These are phyloP conservation scores for Tenualosa ilisha DNA, from an alignment of 2,797 vertebrate species.

Conservation along the genomic window DNA sequence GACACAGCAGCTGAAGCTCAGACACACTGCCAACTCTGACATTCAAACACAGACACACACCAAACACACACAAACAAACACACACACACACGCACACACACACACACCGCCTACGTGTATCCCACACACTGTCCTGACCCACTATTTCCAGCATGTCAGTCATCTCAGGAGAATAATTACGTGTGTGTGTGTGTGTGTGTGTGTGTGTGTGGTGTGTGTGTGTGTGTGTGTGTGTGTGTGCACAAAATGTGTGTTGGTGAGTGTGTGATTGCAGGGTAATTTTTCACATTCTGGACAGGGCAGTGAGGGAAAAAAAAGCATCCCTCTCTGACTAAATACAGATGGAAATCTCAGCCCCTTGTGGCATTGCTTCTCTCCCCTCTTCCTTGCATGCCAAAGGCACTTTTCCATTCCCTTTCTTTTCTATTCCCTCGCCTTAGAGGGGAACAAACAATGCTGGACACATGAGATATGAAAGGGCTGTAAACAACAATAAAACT, in stretches of 20 bases:
- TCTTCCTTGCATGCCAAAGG: background rate
- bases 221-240: slow-evolving; percentile 24
- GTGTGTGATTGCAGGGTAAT: background rate
- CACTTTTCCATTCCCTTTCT: background rate
- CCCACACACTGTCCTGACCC: slow-evolving; percentile 24
- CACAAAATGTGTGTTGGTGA: background rate
- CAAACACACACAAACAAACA: slow-evolving; percentile 38
- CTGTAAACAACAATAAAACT: background rate
- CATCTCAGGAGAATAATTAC: slow-evolving; percentile 12
- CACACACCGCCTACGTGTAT: background rate
- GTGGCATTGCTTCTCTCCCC: background rate
- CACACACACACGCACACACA: slow-evolving; percentile 15
- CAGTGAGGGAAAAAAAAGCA: background rate
- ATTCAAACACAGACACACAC: slow-evolving; percentile 40
- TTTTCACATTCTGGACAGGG: background rate
- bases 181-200: slow-evolving; percentile 8
- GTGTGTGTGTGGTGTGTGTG: slow-evolving; percentile 26
- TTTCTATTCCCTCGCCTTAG: background rate
- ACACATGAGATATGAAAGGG: background rate
- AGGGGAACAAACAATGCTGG: background rate
- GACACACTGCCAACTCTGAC: slow-evolving; percentile 22
- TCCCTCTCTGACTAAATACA: background rate
- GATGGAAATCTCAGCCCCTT: background rate
- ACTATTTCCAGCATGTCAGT: slow-evolving; percentile 33
- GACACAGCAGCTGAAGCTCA: slow-evolving; percentile 47